These are phyloP conservation scores for Coranthus polyacanthus DNA, from an alignment of 2,797 vertebrate species.

Conservation along the genomic window DNA sequence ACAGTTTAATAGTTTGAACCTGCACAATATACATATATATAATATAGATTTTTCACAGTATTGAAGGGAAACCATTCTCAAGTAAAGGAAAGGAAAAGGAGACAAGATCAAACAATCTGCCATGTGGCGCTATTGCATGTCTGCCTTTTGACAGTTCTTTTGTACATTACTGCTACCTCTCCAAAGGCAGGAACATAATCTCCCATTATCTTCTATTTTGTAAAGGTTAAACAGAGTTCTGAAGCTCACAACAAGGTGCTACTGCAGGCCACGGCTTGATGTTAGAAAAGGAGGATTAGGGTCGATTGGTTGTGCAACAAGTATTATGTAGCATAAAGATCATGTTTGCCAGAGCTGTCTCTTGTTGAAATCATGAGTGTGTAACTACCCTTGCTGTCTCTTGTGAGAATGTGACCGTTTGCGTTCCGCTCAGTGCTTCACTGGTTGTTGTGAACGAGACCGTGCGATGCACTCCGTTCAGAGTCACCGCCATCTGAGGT, in stretches of 20 bases:
- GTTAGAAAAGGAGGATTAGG: conserved; percentile 11
- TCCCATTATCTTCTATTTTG: background rate
- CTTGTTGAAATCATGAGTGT: background rate
- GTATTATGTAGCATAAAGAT: conserved; percentile 13
- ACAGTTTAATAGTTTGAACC: no score
- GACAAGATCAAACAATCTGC: no score
- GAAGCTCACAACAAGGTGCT: background rate
- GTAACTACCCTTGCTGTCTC: conserved; percentile 86
- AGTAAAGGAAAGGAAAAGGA: no score
- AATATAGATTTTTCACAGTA: no score
- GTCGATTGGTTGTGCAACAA: conserved; percentile 5
- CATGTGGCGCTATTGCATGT: background rate
- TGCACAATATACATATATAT: no score
- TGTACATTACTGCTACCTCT: background rate
- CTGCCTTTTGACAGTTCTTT: background rate
- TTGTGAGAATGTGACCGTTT: conserved; percentile 88
- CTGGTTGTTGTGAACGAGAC: conserved; percentile 94
- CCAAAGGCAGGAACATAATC: background rate
- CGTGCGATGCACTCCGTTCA: conserved; percentile 89
- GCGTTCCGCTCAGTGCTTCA: conserved; percentile 84
- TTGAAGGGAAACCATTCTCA: no score
- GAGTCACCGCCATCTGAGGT: conserved; percentile 94
- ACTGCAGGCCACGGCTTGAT: conserved; percentile 3
- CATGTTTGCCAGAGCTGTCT: background rate
- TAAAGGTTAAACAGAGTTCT: conserved; percentile 9